Evolutionary conservation across 2,888 invertebrate species (phyloP).

Genomic region (Taphrorychus bicolor): DNA sequence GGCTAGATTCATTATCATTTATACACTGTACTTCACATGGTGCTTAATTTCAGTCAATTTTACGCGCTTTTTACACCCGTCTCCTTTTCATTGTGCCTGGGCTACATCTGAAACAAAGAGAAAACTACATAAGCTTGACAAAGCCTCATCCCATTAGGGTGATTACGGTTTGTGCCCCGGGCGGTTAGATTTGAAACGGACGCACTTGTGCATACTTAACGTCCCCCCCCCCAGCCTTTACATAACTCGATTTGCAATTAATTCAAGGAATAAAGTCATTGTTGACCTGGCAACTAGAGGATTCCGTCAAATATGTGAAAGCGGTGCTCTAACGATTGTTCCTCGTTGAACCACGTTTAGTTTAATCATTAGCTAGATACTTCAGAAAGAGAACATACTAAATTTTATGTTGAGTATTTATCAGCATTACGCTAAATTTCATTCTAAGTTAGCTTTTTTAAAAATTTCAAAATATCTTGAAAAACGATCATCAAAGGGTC

Average conservation of each 20-base stretch:
- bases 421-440: too few species aligned
- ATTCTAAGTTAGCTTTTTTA: too few species aligned
- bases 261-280: neutral
- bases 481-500: too few species aligned
- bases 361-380: too few species aligned
- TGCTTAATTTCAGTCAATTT: constrained; percentile 20
- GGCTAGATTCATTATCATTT: constrained; percentile 26
- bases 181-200: neutral
- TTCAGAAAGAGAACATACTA: too few species aligned
- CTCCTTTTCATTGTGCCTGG: constrained; percentile 6
- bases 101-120: constrained; percentile 27
- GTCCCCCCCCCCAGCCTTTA: too few species aligned
- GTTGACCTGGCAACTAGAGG: too few species aligned
- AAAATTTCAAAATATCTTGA: too few species aligned
- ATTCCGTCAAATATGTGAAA: too few species aligned
- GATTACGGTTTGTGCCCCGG: constrained; percentile 1
- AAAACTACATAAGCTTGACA: constrained; percentile 6
- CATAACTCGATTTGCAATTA: neutral
- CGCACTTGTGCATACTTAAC: constrained; percentile 7
- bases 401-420: too few species aligned
- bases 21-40: constrained; percentile 21
- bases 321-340: too few species aligned
- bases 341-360: too few species aligned
- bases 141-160: constrained; percentile 14
- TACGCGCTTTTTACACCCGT: constrained; percentile 2